phyloP scores from a whole-genome alignment of 2,888 invertebrate species.

The Allophyes oxyacanthae region DNA sequence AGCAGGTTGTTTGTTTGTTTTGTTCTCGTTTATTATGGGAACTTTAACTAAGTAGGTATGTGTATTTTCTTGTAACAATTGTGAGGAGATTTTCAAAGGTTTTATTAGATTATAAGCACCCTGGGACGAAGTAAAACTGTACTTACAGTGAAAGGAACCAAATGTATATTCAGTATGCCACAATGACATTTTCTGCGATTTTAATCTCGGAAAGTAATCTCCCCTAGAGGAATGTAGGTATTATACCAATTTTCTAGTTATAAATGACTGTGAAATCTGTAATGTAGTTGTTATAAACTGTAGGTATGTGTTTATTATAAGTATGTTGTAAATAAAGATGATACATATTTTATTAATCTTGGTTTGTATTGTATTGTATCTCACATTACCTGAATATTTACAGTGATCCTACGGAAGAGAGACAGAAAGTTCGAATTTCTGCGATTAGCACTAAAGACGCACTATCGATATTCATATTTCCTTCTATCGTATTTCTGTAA shows the following conservation, averaged over 20 bases:
- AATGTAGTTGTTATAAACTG: slow-evolving; percentile 33
- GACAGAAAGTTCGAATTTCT: too few relatives aligned
- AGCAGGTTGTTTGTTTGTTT: too few relatives aligned
- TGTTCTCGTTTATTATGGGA: too few relatives aligned
- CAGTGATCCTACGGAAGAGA: too few relatives aligned
- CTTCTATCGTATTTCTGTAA: too few relatives aligned
- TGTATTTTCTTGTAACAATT: too few relatives aligned
- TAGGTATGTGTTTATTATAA: slow-evolving; percentile 32
- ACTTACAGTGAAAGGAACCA: slow-evolving; percentile 7
- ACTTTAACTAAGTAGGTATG: too few relatives aligned
- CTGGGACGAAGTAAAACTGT: slow-evolving; percentile 12
- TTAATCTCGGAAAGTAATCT: slow-evolving; percentile 10
- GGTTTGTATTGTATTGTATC: slow-evolving; percentile 26
- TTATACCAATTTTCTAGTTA: slow-evolving; percentile 30
- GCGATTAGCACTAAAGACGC: too few relatives aligned
- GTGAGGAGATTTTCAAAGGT: background rate
- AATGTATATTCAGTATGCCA: slow-evolving; percentile 3
- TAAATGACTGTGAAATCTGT: slow-evolving; percentile 41
- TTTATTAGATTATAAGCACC: slow-evolving; percentile 1
- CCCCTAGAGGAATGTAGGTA: slow-evolving; percentile 15
- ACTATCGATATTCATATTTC: too few relatives aligned
- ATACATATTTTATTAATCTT: slow-evolving; percentile 51
- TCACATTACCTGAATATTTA: too few relatives aligned
- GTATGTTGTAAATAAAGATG: slow-evolving; percentile 57
- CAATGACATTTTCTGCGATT: slow-evolving; percentile 13